Evolutionary conservation across 2,113 vertebrate species (phyloP).

Genomic region (Halcyon malimbica): DNA sequence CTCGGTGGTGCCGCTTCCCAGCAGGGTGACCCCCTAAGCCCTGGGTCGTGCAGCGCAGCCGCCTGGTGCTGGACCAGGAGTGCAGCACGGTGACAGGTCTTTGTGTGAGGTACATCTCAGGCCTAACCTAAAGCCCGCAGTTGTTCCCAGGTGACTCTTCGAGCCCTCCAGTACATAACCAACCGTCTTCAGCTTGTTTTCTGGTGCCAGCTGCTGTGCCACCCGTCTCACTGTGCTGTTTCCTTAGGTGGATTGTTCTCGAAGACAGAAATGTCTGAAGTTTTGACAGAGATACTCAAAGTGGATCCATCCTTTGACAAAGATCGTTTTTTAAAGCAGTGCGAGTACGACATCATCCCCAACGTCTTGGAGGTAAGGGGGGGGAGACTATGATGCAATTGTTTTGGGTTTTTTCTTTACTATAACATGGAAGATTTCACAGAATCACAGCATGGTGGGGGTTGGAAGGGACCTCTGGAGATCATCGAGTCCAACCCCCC

Average conservation of each 20-base stretch:
- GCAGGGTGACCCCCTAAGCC: no score
- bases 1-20: no score
- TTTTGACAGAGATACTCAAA: slow-evolving; percentile 92
- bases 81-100: no score
- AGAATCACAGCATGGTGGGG: no score
- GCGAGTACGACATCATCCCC: slow-evolving; percentile 92
- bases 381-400: no score
- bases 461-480: no score
- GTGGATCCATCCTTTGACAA: slow-evolving; percentile 93
- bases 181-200: background rate
- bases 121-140: background rate
- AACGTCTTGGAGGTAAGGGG: slow-evolving; percentile 90
- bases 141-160: background rate
- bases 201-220: accelerated
- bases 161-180: no score
- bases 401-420: background rate
- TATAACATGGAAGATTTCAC: background rate
- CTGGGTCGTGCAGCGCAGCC: background rate
- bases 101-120: background rate
- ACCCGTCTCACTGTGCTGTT: accelerated
- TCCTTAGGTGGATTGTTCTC: slow-evolving; percentile 91
- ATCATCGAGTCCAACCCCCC: no score
- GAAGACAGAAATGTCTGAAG: slow-evolving; percentile 97
- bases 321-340: slow-evolving; percentile 90
- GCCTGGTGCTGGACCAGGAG: background rate